Base-by-base conservation (phyloP, 2,797 vertebrate species). In the Cossypha heuglini region DNA sequence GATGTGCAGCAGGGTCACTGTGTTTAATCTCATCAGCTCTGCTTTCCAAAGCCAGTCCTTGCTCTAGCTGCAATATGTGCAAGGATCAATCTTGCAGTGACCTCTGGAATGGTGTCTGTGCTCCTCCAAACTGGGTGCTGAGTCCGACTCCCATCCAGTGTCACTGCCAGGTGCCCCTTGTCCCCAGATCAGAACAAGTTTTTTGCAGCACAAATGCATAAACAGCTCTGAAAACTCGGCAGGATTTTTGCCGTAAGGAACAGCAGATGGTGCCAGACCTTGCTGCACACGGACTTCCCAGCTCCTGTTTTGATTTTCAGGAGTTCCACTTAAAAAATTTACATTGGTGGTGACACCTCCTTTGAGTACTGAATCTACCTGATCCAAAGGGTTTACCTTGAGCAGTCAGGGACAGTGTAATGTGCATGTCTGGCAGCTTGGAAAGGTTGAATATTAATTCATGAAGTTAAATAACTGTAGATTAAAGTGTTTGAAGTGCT, bases 211-310 rank as follows among this genome's bases (percentile, higher is more conserved):
- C 26, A 72, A 78, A 37, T 17, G 54, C 46, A 66, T 6, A 48
- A 87, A 86, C 31, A 67, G 35, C 49, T 82, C 54, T 57, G 64
- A 67, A 92, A 88, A 33, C 18, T 94, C n/a, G 5, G 52, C 69
- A 84, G 66, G 58, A 74, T 21, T 75, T 96, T 94, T 86, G 43
- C 89, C 51, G 22, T 74, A 78, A 93, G 74, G 88, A 96, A 97
- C 96, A 97, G 96, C 94, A 96, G 96, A 92, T 96, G 96, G 96
- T 96, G 96, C 95, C 91, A 96, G 95, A 96, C 57, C 76, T 95
- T 95, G 85, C 86, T 62, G 67, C 67, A 95, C 33, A 25, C 4
- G 2, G 68, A 40, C 40, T 86, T 90, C 55, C 29, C 26, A 46
- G 26, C 35, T 83, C 85, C 62, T 52, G 12, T 62, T 92, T 73